Percentiles rank a stretch among this genome's conserved stretches.
phyloP scores from a whole-genome alignment of 2,113 vertebrate genomes.

The Sitta europaea region DNA sequence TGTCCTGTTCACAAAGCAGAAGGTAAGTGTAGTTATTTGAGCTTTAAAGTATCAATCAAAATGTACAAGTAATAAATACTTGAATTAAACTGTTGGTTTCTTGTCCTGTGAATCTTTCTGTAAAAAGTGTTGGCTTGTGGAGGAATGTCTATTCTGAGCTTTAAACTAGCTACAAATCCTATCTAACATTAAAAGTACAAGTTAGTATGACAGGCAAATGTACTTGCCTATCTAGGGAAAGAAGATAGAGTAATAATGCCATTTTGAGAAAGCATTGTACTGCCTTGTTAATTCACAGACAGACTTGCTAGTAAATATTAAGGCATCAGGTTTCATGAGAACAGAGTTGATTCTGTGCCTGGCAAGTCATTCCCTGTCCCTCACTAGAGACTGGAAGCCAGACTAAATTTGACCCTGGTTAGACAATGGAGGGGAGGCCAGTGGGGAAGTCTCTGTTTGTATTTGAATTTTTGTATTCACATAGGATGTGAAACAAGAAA shows the following conservation, averaged over 20 bases:
- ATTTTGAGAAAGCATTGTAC: not conserved
- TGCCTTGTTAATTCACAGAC: not conserved
- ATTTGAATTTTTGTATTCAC: not conserved
- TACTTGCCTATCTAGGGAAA: not conserved
- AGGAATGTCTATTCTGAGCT: not conserved
- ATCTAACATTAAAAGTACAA: not conserved
- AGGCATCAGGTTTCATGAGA: not conserved
- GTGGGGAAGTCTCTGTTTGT: not conserved
- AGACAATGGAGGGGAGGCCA: not conserved
- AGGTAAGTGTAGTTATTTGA: conserved; percentile 69
- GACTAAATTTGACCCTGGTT: not conserved
- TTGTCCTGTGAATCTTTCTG: not conserved
- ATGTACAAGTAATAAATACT: not conserved
- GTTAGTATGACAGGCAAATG: not conserved
- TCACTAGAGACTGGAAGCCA: not conserved
- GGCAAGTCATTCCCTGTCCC: not conserved
- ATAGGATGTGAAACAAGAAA: not conserved
- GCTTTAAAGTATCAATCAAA: not conserved
- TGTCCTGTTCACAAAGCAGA: conserved; percentile 83
- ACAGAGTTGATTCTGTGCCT: accelerated
- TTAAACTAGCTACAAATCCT: not conserved
- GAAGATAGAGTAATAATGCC: not conserved
- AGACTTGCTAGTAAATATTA: not conserved
- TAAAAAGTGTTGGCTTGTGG: not conserved
- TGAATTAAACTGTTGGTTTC: not conserved